Evolutionary conservation across 2,888 invertebrate genomes (phyloP), one percentile per base, ranked within the genome.

Genomic region (Rhopalosiphum nymphaeae): DNA sequence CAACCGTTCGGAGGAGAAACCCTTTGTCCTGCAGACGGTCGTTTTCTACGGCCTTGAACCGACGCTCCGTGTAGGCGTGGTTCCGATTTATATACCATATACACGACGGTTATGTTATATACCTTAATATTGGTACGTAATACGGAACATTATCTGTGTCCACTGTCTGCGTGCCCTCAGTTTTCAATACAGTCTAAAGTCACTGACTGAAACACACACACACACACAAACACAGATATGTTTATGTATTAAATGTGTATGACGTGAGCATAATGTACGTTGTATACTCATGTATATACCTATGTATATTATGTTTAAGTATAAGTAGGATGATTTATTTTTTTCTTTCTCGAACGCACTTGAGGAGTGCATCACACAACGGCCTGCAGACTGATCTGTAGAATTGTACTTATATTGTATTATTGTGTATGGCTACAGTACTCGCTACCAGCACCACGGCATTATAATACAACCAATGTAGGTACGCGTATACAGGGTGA

Each of bases 41-140:
- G 91, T 91, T 91, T 86, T 61, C 91, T 86, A 86, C 91, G 91
- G 56, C 91, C 91, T 91, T 91, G 91, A 36, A 91, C 91, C 53
- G 56, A 56, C 11, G 25, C 91, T 25, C 85, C n/a, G 36, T 29
- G 85, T 57, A 25, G 86, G 86, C 86, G 86, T n/a, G 91, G 85
- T 86, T 86, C n/a, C 91, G 44, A 36, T 91, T 36, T 91, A 61
- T 85, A 44, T 44, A 85, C 85, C 26, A 44, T 44, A 44, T 85
- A 85, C 44, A 29, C 44, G 44, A 44, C 13, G 13, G 29, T 29
- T 86, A 49, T 86, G 46, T n/a, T 44, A n/a, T 46, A 26, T 36
- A 87, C 46, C 44, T 29, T 87, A 57, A 29, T 57, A 53, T 53
- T 21, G 53, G 57, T 44, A 44, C 29, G 42, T 88, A 85, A 36